A percentile compares a stretch with the other conserved stretches of the same genome.
Evolutionary conservation across 1,140 invertebrate species (phyloP).

Genomic region (Galleria mellonella): DNA sequence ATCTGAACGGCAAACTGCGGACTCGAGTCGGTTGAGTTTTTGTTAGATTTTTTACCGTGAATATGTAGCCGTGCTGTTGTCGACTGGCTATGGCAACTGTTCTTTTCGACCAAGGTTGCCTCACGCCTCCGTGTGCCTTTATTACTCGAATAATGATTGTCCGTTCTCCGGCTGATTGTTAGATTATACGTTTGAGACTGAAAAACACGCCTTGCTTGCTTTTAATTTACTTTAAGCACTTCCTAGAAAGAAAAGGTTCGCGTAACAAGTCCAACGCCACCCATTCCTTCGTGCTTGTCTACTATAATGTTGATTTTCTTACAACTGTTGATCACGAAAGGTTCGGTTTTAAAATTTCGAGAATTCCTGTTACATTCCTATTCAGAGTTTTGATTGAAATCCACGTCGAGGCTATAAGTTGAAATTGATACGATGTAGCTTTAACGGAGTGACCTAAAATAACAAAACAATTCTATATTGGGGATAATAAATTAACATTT

Average conservation of each 20-base stretch:
- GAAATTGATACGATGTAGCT: constrained; percentile 15
- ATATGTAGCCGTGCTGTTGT: constrained; percentile 37
- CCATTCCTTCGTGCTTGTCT: constrained; percentile 55
- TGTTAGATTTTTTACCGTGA: constrained; percentile 46
- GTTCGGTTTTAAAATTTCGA: constrained; percentile 40
- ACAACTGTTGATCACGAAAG: constrained; percentile 52
- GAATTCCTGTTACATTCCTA: constrained; percentile 36
- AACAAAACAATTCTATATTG: constrained; percentile 6
- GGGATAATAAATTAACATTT: constrained; percentile 46
- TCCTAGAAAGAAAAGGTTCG: constrained; percentile 54
- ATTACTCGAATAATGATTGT: constrained; percentile 40
- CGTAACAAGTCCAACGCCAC: constrained; percentile 24
- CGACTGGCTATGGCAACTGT: constrained; percentile 31
- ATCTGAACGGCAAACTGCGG: constrained; percentile 37
- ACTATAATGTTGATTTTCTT: constrained; percentile 44
- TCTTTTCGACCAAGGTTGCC: constrained; percentile 54
- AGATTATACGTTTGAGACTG: constrained; percentile 40
- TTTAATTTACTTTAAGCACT: constrained; percentile 63
- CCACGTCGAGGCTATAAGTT: constrained; percentile 12
- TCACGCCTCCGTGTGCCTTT: constrained; percentile 40
- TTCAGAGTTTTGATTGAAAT: constrained; percentile 26
- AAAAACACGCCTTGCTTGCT: constrained; percentile 39
- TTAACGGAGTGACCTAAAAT: constrained; percentile 4
- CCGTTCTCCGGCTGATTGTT: constrained; percentile 50
- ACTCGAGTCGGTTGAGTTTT: constrained; percentile 33